Evolutionary conservation across 2,888 invertebrate species (phyloP).

Genomic region (Trisateles emortualis): DNA sequence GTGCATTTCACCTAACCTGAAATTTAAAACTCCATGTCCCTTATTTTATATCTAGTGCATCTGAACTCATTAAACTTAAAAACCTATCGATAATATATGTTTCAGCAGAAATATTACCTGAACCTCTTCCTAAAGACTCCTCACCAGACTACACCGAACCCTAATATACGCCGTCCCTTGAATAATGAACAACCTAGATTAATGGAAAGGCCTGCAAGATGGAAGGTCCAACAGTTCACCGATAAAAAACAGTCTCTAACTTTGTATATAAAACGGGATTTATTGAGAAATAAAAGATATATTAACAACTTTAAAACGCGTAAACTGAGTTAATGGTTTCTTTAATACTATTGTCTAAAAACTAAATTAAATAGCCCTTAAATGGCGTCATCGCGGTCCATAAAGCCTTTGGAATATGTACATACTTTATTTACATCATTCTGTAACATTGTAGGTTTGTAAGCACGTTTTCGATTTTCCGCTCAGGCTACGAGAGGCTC

Average conservation of each 20-base stretch:
- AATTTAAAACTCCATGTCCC: background rate
- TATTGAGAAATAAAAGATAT: background rate
- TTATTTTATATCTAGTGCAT: background rate
- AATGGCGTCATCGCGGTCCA: background rate
- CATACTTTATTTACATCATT: too few relatives aligned
- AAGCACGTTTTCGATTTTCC: too few relatives aligned
- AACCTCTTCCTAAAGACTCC: constrained; percentile 7
- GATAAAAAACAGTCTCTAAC: constrained; percentile 11
- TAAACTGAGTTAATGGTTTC: constrained; percentile 3
- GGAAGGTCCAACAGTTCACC: constrained; percentile 2
- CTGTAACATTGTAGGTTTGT: too few relatives aligned
- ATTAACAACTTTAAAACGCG: constrained; percentile 6
- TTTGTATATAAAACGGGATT: constrained; percentile 10
- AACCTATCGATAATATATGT: constrained; percentile 15
- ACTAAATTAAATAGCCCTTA: background rate
- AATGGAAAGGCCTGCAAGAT: constrained; percentile 21
- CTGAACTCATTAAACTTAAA: constrained; percentile 4
- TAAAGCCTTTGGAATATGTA: too few relatives aligned
- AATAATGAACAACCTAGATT: constrained; percentile 45
- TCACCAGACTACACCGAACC: constrained; percentile 1
- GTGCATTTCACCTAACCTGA: too few relatives aligned
- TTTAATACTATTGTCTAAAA: background rate
- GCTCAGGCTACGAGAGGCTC: too few relatives aligned
- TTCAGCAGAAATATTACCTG: constrained; percentile 8
- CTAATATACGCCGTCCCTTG: constrained; percentile 26